Conservation (phyloP, 2,113 vertebrate species). For the Orcinus orca region DNA sequence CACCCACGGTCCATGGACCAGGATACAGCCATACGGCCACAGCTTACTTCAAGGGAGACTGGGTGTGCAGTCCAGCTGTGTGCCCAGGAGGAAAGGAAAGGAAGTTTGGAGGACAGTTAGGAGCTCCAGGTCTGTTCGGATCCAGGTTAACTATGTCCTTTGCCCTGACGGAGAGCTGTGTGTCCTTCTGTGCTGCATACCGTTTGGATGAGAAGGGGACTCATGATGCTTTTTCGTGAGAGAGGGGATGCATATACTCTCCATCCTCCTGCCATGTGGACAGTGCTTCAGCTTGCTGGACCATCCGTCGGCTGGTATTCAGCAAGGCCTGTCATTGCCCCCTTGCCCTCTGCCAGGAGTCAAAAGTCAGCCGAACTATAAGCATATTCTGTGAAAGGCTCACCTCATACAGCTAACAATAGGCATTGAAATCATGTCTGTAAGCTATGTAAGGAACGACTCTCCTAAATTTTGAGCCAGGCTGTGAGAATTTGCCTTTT, state of each 20-base stretch:
- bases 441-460: neutral
- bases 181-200: neutral
- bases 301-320: neutral
- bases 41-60: neutral
- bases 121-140: neutral
- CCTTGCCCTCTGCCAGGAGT: neutral
- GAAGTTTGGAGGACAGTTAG: neutral
- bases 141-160: neutral
- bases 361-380: neutral
- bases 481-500: conserved; percentile 40
- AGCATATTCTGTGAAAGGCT: neutral
- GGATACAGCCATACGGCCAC: neutral
- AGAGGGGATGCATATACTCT: neutral
- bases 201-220: neutral
- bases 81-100: neutral
- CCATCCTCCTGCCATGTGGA: neutral
- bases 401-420: neutral
- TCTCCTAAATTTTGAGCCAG: conserved; percentile 51
- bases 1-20: neutral
- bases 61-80: neutral
- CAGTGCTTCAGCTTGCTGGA: neutral
- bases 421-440: neutral
- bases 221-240: neutral
- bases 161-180: neutral
- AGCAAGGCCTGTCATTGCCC: neutral